Conservation (phyloP, 2,113 vertebrate genomes). For the Fulica atra region DNA sequence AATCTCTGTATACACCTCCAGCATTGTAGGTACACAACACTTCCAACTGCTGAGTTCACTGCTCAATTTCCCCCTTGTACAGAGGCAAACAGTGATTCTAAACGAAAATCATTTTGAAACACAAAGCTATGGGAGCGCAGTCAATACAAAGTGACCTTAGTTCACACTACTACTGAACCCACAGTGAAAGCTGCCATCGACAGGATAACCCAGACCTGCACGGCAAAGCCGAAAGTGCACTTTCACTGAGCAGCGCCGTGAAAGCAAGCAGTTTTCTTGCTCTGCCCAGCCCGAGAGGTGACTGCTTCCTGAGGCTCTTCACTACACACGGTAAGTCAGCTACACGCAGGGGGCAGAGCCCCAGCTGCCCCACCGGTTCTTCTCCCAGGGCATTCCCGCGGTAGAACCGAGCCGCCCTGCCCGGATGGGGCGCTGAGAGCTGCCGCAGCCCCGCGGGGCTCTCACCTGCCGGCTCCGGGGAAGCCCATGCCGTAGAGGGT, state of each 20-base stretch:
- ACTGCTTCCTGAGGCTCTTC: rapidly evolving
- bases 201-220: too few species aligned
- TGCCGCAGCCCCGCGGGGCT: background rate
- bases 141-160: background rate
- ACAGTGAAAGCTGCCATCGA: background rate
- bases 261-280: too few species aligned
- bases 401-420: too few species aligned
- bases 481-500: constrained; percentile 91
- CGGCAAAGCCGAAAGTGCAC: background rate
- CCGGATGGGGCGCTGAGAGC: too few species aligned
- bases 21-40: background rate
- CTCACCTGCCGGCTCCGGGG: constrained; percentile 78
- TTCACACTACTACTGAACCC: background rate
- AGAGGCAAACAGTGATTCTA: rapidly evolving
- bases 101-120: rapidly evolving
- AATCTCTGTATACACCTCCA: background rate
- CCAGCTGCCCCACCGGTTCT: background rate
- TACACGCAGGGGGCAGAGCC: background rate
- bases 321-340: rapidly evolving
- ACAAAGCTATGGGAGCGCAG: background rate
- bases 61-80: background rate
- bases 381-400: background rate
- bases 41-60: background rate
- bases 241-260: background rate
- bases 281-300: rapidly evolving